Conservation (phyloP, 2,113 vertebrate genomes). For the Pteropus alecto region DNA sequence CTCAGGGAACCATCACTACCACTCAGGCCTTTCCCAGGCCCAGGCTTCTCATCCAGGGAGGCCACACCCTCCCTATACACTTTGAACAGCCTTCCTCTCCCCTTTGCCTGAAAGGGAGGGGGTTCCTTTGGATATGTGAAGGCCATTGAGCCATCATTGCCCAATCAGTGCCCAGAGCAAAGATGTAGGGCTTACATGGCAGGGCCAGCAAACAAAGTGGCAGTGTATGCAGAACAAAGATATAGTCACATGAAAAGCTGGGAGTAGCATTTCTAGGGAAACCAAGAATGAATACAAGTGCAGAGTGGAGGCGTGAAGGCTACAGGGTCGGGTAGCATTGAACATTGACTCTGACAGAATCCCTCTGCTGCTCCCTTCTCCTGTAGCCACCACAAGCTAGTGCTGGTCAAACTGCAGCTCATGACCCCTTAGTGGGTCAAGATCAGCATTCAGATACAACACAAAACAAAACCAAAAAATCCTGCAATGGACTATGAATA, state of each 20-base stretch:
- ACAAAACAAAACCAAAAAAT: neutral
- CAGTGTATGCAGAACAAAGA: constrained; percentile 87
- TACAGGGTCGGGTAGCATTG: neutral
- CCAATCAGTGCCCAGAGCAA: constrained; percentile 76
- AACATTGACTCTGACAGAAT: constrained; percentile 51
- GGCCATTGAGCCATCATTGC: constrained; percentile 67
- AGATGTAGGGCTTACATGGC: constrained; percentile 71
- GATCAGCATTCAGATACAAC: neutral
- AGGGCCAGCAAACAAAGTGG: constrained; percentile 83
- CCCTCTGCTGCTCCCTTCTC: neutral
- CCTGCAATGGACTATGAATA: neutral
- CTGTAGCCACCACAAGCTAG: neutral
- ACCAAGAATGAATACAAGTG: constrained; percentile 78
- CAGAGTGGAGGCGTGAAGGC: constrained; percentile 48
- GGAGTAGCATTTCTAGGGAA: constrained; percentile 80
- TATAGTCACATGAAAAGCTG: constrained; percentile 82
- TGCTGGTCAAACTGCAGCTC: neutral
- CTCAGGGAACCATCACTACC: neutral
- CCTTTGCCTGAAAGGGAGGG: neutral
- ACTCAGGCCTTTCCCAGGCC: neutral
- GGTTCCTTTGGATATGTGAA: constrained; percentile 69
- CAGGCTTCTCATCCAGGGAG: neutral
- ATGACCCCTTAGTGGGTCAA: neutral
- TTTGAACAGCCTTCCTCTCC: constrained; percentile 57
- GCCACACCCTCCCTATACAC: constrained; percentile 39